Conservation (phyloP, 2,113 vertebrate genomes). For the Cyprinus carpio region DNA sequence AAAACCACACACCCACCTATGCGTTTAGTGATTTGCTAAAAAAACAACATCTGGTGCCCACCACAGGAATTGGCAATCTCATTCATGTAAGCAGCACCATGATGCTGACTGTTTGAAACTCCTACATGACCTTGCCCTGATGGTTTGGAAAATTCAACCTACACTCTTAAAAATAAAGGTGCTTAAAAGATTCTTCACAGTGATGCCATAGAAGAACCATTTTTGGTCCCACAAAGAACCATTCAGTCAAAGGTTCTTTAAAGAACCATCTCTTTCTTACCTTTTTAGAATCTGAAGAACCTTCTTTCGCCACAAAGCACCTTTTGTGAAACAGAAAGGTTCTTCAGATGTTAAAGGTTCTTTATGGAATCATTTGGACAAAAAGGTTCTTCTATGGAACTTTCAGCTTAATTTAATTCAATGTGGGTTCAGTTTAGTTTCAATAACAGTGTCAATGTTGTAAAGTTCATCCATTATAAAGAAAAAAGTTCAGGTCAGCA, state of each 20-base stretch:
- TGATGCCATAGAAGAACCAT: too few species aligned
- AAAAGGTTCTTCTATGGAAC: too few species aligned
- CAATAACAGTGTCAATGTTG: neutral
- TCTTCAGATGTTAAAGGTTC: too few species aligned
- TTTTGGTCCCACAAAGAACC: too few species aligned
- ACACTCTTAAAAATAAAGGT: too few species aligned
- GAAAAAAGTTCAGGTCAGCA: neutral
- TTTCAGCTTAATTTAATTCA: neutral
- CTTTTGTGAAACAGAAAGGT: too few species aligned
- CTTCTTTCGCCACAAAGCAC: too few species aligned
- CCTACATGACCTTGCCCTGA: neutral
- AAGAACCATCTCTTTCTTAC: too few species aligned
- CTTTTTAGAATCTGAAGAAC: too few species aligned
- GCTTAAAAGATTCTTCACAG: too few species aligned
- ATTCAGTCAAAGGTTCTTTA: too few species aligned
- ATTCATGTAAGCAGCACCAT: neutral
- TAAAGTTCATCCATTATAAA: neutral
- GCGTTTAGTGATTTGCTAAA: neutral
- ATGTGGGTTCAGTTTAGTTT: neutral
- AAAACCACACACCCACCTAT: neutral
- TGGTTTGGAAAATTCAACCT: neutral
- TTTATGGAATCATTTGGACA: too few species aligned
- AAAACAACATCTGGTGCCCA: constrained; percentile 4
- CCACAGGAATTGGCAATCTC: neutral
- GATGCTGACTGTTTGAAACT: neutral